Base-by-base conservation (phyloP, 2,797 vertebrate species). In the Micromesistius poutassou region DNA sequence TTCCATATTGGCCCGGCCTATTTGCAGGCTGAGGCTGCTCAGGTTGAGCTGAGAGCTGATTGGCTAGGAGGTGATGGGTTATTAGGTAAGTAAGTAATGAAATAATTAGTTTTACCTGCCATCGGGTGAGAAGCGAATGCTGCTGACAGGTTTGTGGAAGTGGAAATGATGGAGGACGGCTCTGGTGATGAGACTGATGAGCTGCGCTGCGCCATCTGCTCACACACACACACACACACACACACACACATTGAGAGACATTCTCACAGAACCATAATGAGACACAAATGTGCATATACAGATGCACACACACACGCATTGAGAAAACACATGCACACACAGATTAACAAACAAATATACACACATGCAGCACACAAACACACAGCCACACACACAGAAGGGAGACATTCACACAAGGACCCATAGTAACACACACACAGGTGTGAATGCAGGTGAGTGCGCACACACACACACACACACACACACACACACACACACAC, bases 141-240 rank as follows among this genome's bases (percentile, higher is more conserved):
- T 95, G 83, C 90, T 95, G 81, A 99, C 97, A 0, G 95, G 96
- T 80, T 95, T 96, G 89, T 98, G 96, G 81, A 99, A 98, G 89
- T 97, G 94, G 83, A 96, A 97, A n/a, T 89, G 94, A 90, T 99
- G 96, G 22, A 99, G 95, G 75, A 96, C 87, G 0, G 97, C 95
- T 74, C 95, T 92, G 33, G 95, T 96, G 33, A 95, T 78, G 82
- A 99, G 91, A 80, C 97, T 98, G 86, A 99, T 90, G 83, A 98
- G 89, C 82, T 98, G 75, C 0, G 97, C 97, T 0, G 93, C 90
- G 0, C 97, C 98, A 74, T 97, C 98, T 98, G 91, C 74, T 8
- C 16, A 50, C 31, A 62, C 75, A 70, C 40, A 68, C 35, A 66
- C n/a, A 28, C 62, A 66, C 7, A 66, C 62, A 62, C 46, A 42